Percentiles rank a stretch among this genome's conserved stretches.
Evolutionary conservation across 2,888 invertebrate genomes (phyloP).

Genomic region (Tetramorium bicarinatum): DNA sequence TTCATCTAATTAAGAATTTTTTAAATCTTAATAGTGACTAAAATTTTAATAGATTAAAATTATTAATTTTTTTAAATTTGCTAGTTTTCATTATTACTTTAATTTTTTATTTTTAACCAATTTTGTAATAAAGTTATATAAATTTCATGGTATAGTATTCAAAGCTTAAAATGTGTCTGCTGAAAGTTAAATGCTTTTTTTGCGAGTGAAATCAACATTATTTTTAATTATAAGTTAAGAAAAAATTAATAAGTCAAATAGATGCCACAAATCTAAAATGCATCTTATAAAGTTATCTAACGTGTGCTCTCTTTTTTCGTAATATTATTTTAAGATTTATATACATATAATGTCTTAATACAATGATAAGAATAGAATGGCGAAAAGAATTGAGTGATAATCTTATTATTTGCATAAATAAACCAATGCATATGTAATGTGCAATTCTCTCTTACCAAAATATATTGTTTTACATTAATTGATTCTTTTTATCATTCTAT

Average conservation of each 20-base stretch:
- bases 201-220: not conserved
- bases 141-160: not conserved
- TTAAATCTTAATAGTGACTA: conserved; percentile 8
- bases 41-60: not conserved
- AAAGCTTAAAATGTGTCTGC: not conserved
- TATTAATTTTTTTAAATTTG: not conserved
- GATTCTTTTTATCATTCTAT: not conserved
- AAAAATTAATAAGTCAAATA: not conserved
- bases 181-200: not conserved
- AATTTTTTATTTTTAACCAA: not conserved
- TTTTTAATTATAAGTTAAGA: not conserved
- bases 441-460: not conserved
- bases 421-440: not conserved
- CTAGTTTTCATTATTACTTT: not conserved
- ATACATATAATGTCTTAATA: not conserved
- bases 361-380: not conserved
- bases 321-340: not conserved
- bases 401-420: not conserved
- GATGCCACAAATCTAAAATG: not conserved
- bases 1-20: not conserved
- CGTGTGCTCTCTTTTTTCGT: not conserved
- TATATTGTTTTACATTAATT: not conserved
- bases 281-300: not conserved
- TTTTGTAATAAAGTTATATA: not conserved
- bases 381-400: not conserved